Base-by-base conservation (phyloP, 2,888 invertebrate species). In the Oxyteleia sp. region DNA sequence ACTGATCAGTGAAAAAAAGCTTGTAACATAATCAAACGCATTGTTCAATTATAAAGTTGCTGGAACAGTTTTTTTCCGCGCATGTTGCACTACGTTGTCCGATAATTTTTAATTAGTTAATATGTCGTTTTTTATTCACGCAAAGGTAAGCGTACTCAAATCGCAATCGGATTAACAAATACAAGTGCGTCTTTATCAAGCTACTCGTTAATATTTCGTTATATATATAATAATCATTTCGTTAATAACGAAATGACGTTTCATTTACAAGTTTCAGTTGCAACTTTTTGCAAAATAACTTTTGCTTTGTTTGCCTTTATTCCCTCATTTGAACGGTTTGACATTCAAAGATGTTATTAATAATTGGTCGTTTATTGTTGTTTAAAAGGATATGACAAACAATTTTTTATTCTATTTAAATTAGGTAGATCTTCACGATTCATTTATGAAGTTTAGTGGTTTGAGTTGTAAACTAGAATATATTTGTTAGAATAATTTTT, bases 211-310 rank as follows among this genome's bases (percentile, higher is more conserved):
- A 63, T 63, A n/a, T n/a, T n/a, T n/a, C n/a, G n/a, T n/a, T n/a
- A n/a, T n/a, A n/a, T n/a, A n/a, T n/a, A n/a, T n/a, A n/a, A n/a
- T n/a, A n/a, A n/a, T n/a, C n/a, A n/a, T n/a, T n/a, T n/a, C n/a
- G n/a, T n/a, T n/a, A n/a, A n/a, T n/a, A n/a, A n/a, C n/a, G n/a
- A 29, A 63, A 47, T 63, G 47, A 63, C 20, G 63, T 63, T 63
- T 47, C 47, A 47, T 32, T 63, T 47, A 63, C 63, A 63, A 63
- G 18, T 41, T 23, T 41, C 13, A 38, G 41, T 41, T 18, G 45
- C 47, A 32, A 63, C 47, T 63, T 63, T 63, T 32, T 63, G 10
- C 47, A 32, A 47, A 47, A 63, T 63, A 63, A 32, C 63, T 47
- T 32, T 23, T 47, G 32, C 32, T 47, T 63, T 63, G 20, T 63